phyloP scores from a whole-genome alignment of 2,113 vertebrate species.

The Melierax canorus region DNA sequence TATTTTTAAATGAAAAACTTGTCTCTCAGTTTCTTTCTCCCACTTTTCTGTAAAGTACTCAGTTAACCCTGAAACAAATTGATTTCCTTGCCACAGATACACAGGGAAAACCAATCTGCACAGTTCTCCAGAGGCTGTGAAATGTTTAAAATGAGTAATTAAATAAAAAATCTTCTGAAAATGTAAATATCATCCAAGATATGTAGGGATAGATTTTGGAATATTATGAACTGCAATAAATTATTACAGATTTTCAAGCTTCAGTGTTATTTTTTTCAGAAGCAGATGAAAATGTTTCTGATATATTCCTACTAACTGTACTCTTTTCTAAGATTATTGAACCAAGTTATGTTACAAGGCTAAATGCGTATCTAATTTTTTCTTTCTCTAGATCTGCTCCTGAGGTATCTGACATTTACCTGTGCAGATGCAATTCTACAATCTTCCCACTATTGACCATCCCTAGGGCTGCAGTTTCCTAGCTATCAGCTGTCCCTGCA shows the following conservation, averaged over 20 bases:
- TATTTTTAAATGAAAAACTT: background rate
- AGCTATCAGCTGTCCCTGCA: rapidly evolving
- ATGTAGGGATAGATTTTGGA: background rate
- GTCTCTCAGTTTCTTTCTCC: background rate
- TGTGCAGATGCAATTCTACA: background rate
- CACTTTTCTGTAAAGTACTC: background rate
- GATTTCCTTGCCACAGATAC: background rate
- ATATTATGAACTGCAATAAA: background rate
- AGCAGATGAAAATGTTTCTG: background rate
- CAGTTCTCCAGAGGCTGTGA: background rate
- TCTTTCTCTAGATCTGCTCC: background rate
- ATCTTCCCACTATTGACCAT: background rate
- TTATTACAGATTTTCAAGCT: background rate
- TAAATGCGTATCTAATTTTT: background rate
- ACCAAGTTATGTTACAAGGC: background rate
- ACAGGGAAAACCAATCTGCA: background rate
- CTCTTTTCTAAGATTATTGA: background rate
- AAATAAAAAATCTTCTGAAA: background rate
- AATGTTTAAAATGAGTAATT: background rate
- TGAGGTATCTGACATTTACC: background rate
- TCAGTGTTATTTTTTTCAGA: background rate
- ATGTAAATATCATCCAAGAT: background rate
- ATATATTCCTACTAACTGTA: background rate
- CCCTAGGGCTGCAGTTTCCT: background rate
- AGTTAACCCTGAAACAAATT: background rate